Evolutionary conservation across 1,140 invertebrate species (phyloP).

Genomic region (Heliconius eleuchia): DNA sequence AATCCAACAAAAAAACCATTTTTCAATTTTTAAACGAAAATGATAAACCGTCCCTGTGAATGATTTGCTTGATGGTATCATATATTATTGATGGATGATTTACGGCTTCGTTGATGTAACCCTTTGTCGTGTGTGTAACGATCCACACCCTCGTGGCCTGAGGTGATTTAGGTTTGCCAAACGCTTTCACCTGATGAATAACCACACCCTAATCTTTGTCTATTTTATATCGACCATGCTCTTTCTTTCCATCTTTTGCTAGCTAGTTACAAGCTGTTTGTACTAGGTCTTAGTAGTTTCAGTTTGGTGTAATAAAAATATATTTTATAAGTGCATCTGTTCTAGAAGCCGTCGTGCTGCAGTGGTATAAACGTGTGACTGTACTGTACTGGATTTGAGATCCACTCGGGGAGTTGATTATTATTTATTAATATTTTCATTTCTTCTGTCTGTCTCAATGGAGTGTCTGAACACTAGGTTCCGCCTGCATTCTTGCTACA

Average conservation of each 20-base stretch:
- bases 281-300: neutral
- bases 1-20: neutral
- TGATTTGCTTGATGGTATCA: slow-evolving; percentile 27
- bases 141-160: slow-evolving; percentile 45
- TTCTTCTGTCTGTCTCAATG: too few species aligned
- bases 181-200: slow-evolving; percentile 73
- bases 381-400: too few species aligned
- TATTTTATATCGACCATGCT: slow-evolving; percentile 55
- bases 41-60: slow-evolving; percentile 3
- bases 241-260: neutral
- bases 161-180: slow-evolving; percentile 68
- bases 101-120: slow-evolving; percentile 50
- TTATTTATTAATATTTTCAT: too few species aligned
- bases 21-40: neutral
- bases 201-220: slow-evolving; percentile 61
- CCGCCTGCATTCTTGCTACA: too few species aligned
- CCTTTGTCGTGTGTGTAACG: slow-evolving; percentile 39
- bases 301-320: neutral
- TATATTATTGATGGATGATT: slow-evolving; percentile 56
- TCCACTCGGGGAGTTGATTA: too few species aligned
- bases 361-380: too few species aligned
- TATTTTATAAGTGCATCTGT: too few species aligned
- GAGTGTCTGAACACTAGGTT: too few species aligned
- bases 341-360: too few species aligned
- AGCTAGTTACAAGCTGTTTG: neutral